Evolutionary conservation across 1,140 invertebrate genomes (phyloP).

Genomic region (Hycleus cichorii): DNA sequence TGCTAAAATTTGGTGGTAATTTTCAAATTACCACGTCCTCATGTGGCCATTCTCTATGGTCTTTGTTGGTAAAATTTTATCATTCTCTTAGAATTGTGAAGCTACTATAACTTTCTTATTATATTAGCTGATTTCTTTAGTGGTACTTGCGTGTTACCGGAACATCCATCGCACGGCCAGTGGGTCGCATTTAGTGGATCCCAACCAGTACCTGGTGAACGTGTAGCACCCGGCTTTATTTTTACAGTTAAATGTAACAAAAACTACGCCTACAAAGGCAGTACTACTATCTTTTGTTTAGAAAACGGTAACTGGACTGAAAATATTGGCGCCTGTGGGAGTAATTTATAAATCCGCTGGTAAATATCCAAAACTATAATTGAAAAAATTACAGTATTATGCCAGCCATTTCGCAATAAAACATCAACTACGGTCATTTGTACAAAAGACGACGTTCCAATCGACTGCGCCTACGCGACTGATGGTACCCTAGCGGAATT

Average conservation of each 20-base stretch:
- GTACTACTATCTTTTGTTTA: neutral
- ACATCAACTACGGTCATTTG: neutral
- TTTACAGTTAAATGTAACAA: neutral
- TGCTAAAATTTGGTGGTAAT: neutral
- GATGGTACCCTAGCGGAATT: slow-evolving; percentile 5
- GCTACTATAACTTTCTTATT: too few relatives aligned
- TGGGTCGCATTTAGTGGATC: slow-evolving; percentile 5
- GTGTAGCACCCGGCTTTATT: neutral
- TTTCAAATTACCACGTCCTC: too few relatives aligned
- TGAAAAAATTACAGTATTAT: too few relatives aligned
- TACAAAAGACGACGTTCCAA: neutral
- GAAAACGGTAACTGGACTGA: neutral
- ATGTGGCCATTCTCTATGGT: too few relatives aligned
- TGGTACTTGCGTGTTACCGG: slow-evolving; percentile 15
- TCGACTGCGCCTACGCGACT: neutral
- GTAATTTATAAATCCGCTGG: neutral
- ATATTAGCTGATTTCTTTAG: neutral
- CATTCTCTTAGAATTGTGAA: neutral
- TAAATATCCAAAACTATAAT: too few relatives aligned
- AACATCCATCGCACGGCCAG: slow-evolving; percentile 20
- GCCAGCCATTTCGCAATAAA: too few relatives aligned
- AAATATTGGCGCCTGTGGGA: neutral
- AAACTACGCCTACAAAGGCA: neutral
- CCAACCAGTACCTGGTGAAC: neutral
- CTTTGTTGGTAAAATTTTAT: too few relatives aligned